These are phyloP conservation scores for Phycodurus eques DNA, from an alignment of 2,113 vertebrate species.

Conservation along the genomic window DNA sequence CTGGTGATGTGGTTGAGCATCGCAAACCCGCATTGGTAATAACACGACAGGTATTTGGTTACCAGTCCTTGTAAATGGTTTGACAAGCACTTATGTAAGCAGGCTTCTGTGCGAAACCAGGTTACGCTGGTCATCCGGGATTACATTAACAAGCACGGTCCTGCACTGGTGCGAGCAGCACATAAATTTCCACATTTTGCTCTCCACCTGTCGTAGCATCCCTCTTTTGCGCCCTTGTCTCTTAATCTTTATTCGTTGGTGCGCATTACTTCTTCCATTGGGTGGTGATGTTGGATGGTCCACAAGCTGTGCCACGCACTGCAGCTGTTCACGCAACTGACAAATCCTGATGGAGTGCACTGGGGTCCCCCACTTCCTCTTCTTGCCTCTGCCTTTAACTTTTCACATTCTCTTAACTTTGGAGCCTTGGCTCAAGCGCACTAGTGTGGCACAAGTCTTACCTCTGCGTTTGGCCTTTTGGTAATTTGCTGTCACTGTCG, in stretches of 20 bases:
- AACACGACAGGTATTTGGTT: too few species aligned
- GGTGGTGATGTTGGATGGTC: not conserved
- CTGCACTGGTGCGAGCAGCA: not conserved
- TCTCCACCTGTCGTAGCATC: not conserved
- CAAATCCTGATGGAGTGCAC: not conserved
- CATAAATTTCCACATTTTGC: not conserved
- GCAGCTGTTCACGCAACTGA: not conserved
- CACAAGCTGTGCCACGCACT: too few species aligned
- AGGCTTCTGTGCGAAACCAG: not conserved
- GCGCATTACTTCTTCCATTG: not conserved
- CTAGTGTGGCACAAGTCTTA: conserved; percentile 29
- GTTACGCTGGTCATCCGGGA: not conserved
- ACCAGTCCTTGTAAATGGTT: too few species aligned
- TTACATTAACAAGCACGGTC: not conserved
- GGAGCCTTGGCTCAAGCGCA: conserved; percentile 26
- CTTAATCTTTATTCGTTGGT: not conserved
- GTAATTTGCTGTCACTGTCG: conserved; percentile 26
- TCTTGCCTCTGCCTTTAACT: conserved; percentile 1
- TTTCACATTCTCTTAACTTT: conserved; percentile 9
- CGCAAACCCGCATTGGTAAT: too few species aligned
- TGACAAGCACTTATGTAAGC: not conserved
- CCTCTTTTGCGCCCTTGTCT: not conserved
- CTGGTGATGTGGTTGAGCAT: too few species aligned
- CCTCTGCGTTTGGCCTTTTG: conserved; percentile 17
- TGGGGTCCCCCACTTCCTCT: not conserved